These are phyloP conservation scores for Hylaeus anthracinus DNA, from an alignment of 1,140 invertebrate genomes.

Conservation along the genomic window DNA sequence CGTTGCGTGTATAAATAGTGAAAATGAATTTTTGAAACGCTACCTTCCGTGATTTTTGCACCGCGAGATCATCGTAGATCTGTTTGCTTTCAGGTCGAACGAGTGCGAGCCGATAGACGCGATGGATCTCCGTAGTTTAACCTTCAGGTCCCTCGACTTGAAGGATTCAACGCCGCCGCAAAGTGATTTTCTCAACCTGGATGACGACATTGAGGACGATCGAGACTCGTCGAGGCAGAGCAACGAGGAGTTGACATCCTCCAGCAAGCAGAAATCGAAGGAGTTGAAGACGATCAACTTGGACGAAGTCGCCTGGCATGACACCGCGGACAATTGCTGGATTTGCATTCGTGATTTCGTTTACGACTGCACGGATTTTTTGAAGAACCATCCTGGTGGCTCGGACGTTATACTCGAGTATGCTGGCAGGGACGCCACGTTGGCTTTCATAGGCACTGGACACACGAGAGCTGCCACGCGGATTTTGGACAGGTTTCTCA, in stretches of 20 bases:
- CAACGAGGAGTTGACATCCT: not conserved
- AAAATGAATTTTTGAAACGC: too few species aligned
- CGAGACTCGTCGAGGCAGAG: not conserved
- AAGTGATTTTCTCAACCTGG: constrained; percentile 21
- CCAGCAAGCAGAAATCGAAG: not conserved
- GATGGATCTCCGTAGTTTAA: constrained; percentile 60
- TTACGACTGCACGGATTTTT: constrained; percentile 87
- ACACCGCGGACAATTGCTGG: constrained; percentile 85
- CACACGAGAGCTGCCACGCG: constrained; percentile 85
- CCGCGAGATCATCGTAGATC: too few species aligned
- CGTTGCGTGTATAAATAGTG: too few species aligned
- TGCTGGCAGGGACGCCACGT: constrained; percentile 92
- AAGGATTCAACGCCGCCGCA: constrained; percentile 6
- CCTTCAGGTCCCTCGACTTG: constrained; percentile 41
- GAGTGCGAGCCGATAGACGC: not conserved
- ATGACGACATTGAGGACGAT: not conserved
- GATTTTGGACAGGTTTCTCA: constrained; percentile 84
- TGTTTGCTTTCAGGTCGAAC: constrained; percentile 14
- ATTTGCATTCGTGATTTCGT: constrained; percentile 88
- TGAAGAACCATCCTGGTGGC: constrained; percentile 92
- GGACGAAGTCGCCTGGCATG: constrained; percentile 85
- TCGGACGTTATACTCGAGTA: constrained; percentile 91
- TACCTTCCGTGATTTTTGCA: too few species aligned
- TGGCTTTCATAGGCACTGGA: constrained; percentile 90
- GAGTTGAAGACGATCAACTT: constrained; percentile 80